phyloP scores from a whole-genome alignment of 2,797 vertebrate genomes.

The Micromesistius poutassou region DNA sequence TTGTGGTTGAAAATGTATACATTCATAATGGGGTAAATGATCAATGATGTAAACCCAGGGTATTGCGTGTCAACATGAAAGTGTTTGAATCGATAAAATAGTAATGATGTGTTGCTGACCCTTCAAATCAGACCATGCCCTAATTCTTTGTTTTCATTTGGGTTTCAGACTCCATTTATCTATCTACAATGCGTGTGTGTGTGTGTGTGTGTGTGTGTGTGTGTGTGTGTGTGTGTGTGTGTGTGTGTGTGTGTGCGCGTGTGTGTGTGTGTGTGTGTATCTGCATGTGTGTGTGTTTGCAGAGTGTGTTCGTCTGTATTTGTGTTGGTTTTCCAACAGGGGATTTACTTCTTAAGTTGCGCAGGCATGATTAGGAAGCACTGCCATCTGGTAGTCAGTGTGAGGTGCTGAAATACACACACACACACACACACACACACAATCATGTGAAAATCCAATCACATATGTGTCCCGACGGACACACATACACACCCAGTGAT shows the following conservation, averaged over 20 bases:
- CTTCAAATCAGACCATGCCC: background rate
- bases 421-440: constrained; percentile 4
- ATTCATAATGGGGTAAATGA: background rate
- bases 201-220: constrained; percentile 1
- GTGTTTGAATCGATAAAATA: background rate
- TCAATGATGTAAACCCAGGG: background rate
- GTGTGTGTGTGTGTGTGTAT: constrained; percentile 12
- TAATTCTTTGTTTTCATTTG: background rate
- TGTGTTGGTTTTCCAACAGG: constrained; percentile 18
- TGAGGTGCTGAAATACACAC: constrained; percentile 30
- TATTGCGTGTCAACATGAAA: background rate
- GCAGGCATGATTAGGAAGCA: constrained; percentile 49
- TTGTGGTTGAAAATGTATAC: background rate
- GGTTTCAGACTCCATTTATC: background rate
- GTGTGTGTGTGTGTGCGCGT: background rate
- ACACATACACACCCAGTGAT: background rate
- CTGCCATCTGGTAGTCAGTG: constrained; percentile 57
- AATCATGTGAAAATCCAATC: background rate
- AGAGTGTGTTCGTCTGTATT: constrained; percentile 6
- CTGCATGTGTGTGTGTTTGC: constrained; percentile 1
- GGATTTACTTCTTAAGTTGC: constrained; percentile 61
- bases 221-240: constrained; percentile 9
- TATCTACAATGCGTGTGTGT: background rate
- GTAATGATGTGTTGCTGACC: background rate
- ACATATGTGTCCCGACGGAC: background rate